Conservation (phyloP, 2,113 vertebrate species). For the Coptodon rendalli region DNA sequence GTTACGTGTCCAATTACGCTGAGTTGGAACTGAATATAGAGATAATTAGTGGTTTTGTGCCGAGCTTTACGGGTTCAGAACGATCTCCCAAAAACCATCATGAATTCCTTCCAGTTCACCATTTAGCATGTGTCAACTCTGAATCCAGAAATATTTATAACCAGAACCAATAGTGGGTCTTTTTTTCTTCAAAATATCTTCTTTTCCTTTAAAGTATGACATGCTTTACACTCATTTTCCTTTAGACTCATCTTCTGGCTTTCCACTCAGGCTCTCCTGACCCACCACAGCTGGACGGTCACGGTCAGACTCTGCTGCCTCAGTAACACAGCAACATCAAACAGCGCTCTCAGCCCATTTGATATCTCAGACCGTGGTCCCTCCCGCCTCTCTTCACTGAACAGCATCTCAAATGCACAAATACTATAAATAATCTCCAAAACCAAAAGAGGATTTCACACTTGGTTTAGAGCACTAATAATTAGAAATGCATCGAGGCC, state of each 20-base stretch:
- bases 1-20: background rate
- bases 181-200: background rate
- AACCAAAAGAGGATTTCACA: conserved; percentile 29
- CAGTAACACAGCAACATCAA: conserved; percentile 13
- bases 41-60: background rate
- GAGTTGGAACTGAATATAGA: background rate
- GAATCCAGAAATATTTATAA: background rate
- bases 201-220: background rate
- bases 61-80: background rate
- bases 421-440: conserved; percentile 22
- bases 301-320: background rate
- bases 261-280: background rate
- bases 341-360: conserved; percentile 14
- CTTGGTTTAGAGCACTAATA: conserved; percentile 6
- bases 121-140: background rate
- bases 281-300: background rate
- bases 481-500: conserved; percentile 40
- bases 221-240: background rate
- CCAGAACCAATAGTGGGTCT: background rate
- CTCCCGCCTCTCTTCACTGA: background rate
- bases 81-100: background rate
- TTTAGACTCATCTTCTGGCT: background rate
- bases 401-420: conserved; percentile 3
- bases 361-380: background rate
- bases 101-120: background rate